Evolutionary conservation across 1,140 invertebrate genomes (phyloP).

Genomic region (Octopus sinensis): DNA sequence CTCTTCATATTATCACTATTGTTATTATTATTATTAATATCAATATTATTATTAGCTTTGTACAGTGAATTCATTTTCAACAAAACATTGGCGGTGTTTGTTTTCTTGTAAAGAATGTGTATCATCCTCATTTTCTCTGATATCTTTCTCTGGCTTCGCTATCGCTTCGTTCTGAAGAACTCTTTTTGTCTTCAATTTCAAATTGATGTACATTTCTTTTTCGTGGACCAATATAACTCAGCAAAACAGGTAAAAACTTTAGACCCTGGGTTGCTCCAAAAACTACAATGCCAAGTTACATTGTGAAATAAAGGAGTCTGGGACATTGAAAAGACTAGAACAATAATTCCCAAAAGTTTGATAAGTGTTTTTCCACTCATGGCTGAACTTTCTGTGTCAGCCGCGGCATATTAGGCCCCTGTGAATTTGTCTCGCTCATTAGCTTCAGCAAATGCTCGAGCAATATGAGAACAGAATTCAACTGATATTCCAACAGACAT

Average conservation of each 20-base stretch:
- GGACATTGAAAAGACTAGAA: slow-evolving; percentile 86
- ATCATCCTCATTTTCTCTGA: too few relatives aligned
- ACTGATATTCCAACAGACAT: slow-evolving; percentile 84
- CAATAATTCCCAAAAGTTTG: slow-evolving; percentile 86
- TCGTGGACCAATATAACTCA: slow-evolving; percentile 77
- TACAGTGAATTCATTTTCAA: too few relatives aligned
- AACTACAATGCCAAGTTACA: slow-evolving; percentile 88
- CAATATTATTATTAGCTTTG: too few relatives aligned
- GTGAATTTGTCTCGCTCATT: slow-evolving; percentile 63
- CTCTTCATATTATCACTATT: too few relatives aligned
- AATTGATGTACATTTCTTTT: too few relatives aligned
- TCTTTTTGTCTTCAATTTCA: too few relatives aligned
- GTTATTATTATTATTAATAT: too few relatives aligned
- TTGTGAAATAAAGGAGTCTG: slow-evolving; percentile 93
- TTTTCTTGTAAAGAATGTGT: too few relatives aligned
- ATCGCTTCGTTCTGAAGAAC: too few relatives aligned
- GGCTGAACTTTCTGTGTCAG: slow-evolving; percentile 82
- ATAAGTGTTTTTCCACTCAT: slow-evolving; percentile 91
- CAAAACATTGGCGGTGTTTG: too few relatives aligned
- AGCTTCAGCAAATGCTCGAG: slow-evolving; percentile 75
- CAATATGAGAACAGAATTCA: slow-evolving; percentile 90
- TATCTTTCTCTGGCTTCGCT: too few relatives aligned
- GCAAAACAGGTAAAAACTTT: slow-evolving; percentile 83
- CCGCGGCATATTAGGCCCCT: slow-evolving; percentile 71
- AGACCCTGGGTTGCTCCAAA: slow-evolving; percentile 86